A percentile compares a stretch with the other conserved stretches of the same genome.
phyloP scores from a whole-genome alignment of 1,140 invertebrate genomes.

The Drosophila tsacasi region DNA sequence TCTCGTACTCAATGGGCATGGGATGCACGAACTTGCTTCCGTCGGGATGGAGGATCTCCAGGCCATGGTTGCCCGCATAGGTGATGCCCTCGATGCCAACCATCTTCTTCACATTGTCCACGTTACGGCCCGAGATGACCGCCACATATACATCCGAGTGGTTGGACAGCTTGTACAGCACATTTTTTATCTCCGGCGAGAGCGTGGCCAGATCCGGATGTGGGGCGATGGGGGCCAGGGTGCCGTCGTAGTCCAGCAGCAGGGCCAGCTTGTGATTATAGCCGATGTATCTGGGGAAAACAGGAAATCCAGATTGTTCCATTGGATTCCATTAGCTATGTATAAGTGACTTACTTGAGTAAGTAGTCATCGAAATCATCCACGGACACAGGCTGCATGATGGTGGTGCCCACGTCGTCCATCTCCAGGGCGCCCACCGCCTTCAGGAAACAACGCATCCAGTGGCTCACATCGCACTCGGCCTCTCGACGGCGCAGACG shows the following conservation, averaged over 20 bases:
- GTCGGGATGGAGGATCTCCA: constrained; percentile 95
- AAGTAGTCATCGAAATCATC: constrained; percentile 95
- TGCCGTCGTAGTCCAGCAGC: constrained; percentile 95
- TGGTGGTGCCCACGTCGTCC: constrained; percentile 92
- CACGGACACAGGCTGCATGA: constrained; percentile 93
- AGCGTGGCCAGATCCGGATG: constrained; percentile 95
- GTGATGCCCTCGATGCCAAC: constrained; percentile 96
- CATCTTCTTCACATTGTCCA: constrained; percentile 95
- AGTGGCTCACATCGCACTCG: constrained; percentile 93
- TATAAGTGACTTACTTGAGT: constrained; percentile 88
- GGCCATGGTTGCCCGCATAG: constrained; percentile 95
- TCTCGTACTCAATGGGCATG: constrained; percentile 94
- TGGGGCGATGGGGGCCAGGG: constrained; percentile 93
- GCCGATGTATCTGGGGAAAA: constrained; percentile 91
- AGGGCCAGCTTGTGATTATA: constrained; percentile 93
- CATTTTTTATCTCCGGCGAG: constrained; percentile 93
- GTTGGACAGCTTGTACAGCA: constrained; percentile 93
- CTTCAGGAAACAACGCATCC: constrained; percentile 95
- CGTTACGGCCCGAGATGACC: constrained; percentile 94
- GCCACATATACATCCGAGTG: constrained; percentile 95
- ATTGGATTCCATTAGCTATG: neutral
- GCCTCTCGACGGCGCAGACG: constrained; percentile 92
- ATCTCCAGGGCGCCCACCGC: constrained; percentile 94
- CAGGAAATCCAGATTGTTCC: neutral
- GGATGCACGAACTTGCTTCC: constrained; percentile 96